Percentiles rank a stretch among this genome's conserved stretches.
These are phyloP conservation scores for Gopherus flavomarginatus DNA, from an alignment of 2,113 vertebrate genomes.

Conservation along the genomic window DNA sequence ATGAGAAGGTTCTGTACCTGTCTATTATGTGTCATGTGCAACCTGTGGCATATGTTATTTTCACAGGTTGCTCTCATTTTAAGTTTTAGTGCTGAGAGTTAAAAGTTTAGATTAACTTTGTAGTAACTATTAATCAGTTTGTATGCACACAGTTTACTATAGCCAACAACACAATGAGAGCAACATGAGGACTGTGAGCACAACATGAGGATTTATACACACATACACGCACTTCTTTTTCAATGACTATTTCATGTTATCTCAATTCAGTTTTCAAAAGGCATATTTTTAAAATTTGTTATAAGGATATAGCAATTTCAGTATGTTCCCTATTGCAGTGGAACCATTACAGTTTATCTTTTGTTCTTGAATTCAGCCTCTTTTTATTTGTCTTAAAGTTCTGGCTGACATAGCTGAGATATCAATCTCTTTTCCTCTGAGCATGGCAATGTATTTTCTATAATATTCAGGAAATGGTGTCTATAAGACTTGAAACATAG, in stretches of 20 bases:
- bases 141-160: neutral
- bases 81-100: neutral
- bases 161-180: neutral
- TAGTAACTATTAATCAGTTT: neutral
- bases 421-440: neutral
- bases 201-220: neutral
- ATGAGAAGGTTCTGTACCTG: neutral
- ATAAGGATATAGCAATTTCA: neutral
- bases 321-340: neutral
- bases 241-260: neutral
- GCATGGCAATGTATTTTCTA: neutral
- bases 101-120: neutral
- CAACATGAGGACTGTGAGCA: neutral
- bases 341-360: neutral
- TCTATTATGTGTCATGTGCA: neutral
- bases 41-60: neutral
- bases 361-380: neutral
- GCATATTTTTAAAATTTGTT: neutral
- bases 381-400: neutral
- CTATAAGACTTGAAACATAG: neutral
- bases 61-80: neutral
- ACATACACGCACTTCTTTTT: neutral
- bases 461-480: neutral
- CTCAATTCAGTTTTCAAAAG: neutral
- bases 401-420: neutral